phyloP scores from a whole-genome alignment of 2,888 invertebrate genomes.

The Drosophila anomelani region DNA sequence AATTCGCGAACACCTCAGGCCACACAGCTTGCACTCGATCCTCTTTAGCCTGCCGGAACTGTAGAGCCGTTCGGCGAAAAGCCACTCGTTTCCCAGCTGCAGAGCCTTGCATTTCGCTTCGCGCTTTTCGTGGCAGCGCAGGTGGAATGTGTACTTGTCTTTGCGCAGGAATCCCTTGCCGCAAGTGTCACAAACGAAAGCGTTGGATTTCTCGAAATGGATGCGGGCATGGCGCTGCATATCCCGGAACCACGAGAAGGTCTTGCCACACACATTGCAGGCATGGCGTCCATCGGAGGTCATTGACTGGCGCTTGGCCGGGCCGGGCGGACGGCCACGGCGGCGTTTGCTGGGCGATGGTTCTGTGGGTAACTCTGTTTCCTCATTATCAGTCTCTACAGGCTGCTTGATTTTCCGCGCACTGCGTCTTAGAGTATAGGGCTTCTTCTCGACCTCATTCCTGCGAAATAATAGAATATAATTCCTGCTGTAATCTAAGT shows the following conservation, averaged over 20 bases:
- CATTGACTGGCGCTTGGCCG: conserved; percentile 36
- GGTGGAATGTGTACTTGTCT: conserved; percentile 75
- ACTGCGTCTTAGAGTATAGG: conserved; percentile 49
- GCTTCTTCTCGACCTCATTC: conserved; percentile 19
- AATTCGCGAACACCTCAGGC: conserved; percentile 63
- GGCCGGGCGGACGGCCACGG: conserved; percentile 64
- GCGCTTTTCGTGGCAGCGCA: conserved; percentile 65
- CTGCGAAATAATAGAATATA: conserved; percentile 1
- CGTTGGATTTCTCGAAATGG: conserved; percentile 68
- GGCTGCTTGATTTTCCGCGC: conserved; percentile 37
- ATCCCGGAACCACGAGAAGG: conserved; percentile 82
- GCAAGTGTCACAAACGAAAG: conserved; percentile 68
- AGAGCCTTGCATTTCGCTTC: conserved; percentile 35
- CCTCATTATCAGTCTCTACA: conserved; percentile 48
- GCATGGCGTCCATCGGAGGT: conserved; percentile 67
- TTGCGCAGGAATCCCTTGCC: conserved; percentile 75
- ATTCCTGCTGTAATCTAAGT: fast-evolving
- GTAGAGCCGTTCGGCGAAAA: conserved; percentile 79
- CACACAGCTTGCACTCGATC: conserved; percentile 82
- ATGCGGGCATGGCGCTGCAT: conserved; percentile 78
- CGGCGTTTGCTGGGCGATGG: conserved; percentile 52
- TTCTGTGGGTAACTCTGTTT: neutral
- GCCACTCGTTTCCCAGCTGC: conserved; percentile 63
- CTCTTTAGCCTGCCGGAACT: conserved; percentile 64
- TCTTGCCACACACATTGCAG: conserved; percentile 79